Evolutionary conservation across 2,797 vertebrate species (phyloP).

Genomic region (Gila robusta): DNA sequence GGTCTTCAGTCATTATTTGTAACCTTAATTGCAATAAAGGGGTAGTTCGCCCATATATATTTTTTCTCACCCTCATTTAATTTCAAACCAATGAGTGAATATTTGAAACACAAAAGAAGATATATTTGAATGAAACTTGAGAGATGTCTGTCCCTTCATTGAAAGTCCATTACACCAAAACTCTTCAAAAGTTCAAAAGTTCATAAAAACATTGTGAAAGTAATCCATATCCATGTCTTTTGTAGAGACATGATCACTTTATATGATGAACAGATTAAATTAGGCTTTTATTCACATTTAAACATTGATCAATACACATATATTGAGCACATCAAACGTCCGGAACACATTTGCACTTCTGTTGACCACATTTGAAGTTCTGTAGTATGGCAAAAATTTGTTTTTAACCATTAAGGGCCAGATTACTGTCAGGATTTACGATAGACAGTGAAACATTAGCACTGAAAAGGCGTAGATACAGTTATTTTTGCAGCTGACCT

Average conservation of each 20-base stretch:
- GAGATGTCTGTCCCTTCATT: not conserved
- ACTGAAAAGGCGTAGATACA: not conserved
- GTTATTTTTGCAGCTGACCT: not conserved
- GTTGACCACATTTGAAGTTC: not conserved
- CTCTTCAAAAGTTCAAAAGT: not conserved
- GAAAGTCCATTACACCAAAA: not conserved
- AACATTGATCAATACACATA: not conserved
- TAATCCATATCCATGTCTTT: not conserved
- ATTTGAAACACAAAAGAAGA: not conserved
- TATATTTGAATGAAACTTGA: not conserved
- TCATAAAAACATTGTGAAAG: not conserved
- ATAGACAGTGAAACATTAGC: not conserved
- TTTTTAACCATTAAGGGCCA: not conserved
- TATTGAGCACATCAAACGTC: not conserved
- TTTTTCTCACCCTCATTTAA: not conserved
- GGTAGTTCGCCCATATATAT: not conserved
- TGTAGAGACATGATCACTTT: not conserved
- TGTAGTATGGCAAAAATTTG: no score
- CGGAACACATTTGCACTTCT: not conserved
- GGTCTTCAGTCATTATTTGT: not conserved
- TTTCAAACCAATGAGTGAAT: not conserved
- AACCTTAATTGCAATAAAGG: not conserved
- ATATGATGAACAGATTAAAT: not conserved
- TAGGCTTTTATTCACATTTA: not conserved
- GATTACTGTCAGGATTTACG: not conserved